Evolutionary conservation across 2,888 invertebrate species (phyloP), one percentile per base, ranked within the genome.

Genomic region (Hartigia nigra): DNA sequence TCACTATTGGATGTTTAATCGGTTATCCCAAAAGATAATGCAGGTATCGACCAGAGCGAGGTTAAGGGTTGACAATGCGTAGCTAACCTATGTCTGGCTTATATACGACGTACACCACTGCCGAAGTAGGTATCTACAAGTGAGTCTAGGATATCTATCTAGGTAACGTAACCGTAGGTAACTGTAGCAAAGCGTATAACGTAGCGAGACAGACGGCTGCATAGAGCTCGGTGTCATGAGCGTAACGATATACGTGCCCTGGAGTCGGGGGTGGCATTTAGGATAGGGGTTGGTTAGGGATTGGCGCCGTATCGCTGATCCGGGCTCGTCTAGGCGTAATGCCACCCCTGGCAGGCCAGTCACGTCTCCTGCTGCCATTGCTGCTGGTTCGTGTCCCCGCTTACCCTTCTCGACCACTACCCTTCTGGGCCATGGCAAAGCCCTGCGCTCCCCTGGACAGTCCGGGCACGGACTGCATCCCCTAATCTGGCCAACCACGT

Each of bases 291-390:
- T 81, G 86, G 81, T 80, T 82, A 84, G 88, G 84, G 86, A 89
- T 88, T 87, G 88, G 87, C 86, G 85, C 86, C 87, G 87, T 90
- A 89, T 87, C 89, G 88, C 86, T 88, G 88, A 89, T 90, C 88
- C 88, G 84, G 83, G 80, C 85, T 88, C 88, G 85, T 86, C 88
- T 87, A 85, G 85, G 83, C 85, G 86, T 89, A 89, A 89, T 88
- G 84, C 84, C 85, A 87, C 84, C 86, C 85, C 86, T 87, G 85
- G 89, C 84, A 90, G 84, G 88, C 90, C 82, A 83, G 88, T 89
- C 90, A 89, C 89, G 90, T 90, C 84, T 82, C 83, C 84, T 82
- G 86, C 86, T 85, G 81, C 86, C 84, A 82, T 86, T 84, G 55
- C 55, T 55, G 55, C 55, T 23, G 9, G 55, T 55, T 55, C 55